Percentiles rank a stretch among this genome's conserved stretches.
phyloP scores from a whole-genome alignment of 1,140 invertebrate genomes.

The Zophobas morio region DNA sequence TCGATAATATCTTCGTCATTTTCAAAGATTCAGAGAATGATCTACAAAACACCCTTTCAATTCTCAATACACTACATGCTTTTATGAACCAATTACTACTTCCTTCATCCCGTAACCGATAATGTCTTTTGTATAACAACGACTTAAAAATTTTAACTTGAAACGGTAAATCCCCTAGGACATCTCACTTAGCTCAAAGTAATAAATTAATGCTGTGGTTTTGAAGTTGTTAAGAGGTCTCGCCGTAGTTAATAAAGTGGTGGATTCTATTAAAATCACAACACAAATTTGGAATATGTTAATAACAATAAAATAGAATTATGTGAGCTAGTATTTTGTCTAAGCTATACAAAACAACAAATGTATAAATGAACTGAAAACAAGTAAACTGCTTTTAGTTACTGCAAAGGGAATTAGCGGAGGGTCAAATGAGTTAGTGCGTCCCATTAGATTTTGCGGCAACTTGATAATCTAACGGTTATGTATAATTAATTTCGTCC shows the following conservation, averaged over 20 bases:
- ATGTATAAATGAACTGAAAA: slow-evolving; percentile 42
- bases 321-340: neutral
- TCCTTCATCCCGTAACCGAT: no score
- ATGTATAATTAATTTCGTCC: slow-evolving; percentile 33
- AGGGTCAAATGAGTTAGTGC: slow-evolving; percentile 43
- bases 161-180: no score
- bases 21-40: no score
- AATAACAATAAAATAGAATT: neutral
- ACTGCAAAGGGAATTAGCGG: slow-evolving; percentile 10
- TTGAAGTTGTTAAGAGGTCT: no score
- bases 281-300: neutral
- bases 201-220: no score
- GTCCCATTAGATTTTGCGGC: slow-evolving; percentile 44
- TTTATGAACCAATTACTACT: no score
- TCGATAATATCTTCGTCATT: no score
- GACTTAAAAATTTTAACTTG: no score
- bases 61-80: no score
- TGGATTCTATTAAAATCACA: slow-evolving; percentile 1
- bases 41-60: no score
- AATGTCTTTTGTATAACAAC: no score
- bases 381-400: slow-evolving; percentile 46
- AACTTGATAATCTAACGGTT: slow-evolving; percentile 41
- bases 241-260: neutral
- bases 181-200: no score
- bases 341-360: neutral